Base-by-base conservation (phyloP, 1,140 invertebrate genomes). In the Bombus affinis region DNA sequence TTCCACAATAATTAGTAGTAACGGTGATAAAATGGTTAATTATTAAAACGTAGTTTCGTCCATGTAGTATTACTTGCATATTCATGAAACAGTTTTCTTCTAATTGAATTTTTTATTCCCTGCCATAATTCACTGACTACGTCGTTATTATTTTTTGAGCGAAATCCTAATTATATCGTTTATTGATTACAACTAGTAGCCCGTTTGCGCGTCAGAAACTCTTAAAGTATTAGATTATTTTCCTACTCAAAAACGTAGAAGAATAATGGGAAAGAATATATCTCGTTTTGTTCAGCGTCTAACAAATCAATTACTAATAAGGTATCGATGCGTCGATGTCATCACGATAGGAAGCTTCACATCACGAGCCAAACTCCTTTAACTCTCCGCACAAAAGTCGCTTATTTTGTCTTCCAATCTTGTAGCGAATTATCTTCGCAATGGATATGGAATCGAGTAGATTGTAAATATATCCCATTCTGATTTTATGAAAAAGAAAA, bases 241-340 rank as follows among this genome's bases (percentile, higher is more conserved):
- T 66, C 15, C 1, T 66, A 32, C 15, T 62, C 0, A 66, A 9
- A 22, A 66, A 66, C 32, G 3, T 13, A 13, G 32, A 35, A 18
- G 2, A 35, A 32, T 5, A 3, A 68, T 9, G 3, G 0, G 32
- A 3, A 28, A 32, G 28, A n/a, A 62, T 0, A 1, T 42, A 22
- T 18, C 35, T 22, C 18, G 0, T 3, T 3, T 62, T n/a, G 22
- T 75, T 57, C 10, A 28, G 10, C n/a, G 25, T 57, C 57, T 68
- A 83, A 83, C 47, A 78, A 78, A 83, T 12, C 25, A 28, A 74
- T 74, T 65, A 77, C 53, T 83, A 77, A 77, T 70, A 83, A 57
- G 81, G 72, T 76, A 76, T 68, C 76, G 74, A 83, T 76, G 28
- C 81, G 76, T 39, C 82, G 68, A 57, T 79, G 66, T 71, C 25